A percentile compares a stretch with the other conserved stretches of the same genome.
These are phyloP conservation scores for Brachionus manjavacas DNA, from an alignment of 1,140 invertebrate species.

Conservation along the genomic window DNA sequence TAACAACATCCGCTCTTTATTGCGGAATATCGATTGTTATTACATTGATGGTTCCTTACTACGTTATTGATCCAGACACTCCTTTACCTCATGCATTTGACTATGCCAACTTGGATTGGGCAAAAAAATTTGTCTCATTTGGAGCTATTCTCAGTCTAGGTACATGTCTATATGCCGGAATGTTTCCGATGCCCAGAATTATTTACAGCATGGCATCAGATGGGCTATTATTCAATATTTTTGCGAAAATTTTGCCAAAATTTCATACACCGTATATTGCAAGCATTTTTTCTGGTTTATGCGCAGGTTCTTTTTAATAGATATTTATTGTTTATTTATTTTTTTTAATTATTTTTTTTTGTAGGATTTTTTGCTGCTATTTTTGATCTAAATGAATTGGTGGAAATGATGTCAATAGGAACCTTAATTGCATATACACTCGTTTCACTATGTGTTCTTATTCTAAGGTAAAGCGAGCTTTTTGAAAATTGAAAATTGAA, in stretches of 20 bases:
- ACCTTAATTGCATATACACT: constrained; percentile 85
- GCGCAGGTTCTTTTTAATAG: constrained; percentile 63
- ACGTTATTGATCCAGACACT: constrained; percentile 74
- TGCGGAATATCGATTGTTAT: constrained; percentile 46
- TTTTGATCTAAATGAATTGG: constrained; percentile 78
- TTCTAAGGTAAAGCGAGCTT: constrained; percentile 61
- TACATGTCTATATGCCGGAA: constrained; percentile 75
- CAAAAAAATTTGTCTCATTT: constrained; percentile 69
- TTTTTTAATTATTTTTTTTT: neutral
- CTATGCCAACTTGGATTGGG: constrained; percentile 73
- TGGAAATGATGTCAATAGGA: constrained; percentile 92
- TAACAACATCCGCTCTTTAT: constrained; percentile 48
- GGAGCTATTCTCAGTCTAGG: constrained; percentile 62
- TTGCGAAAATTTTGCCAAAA: constrained; percentile 42
- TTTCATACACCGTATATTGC: constrained; percentile 77
- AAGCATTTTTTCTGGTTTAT: constrained; percentile 71
- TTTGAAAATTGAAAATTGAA: neutral
- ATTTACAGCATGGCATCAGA: constrained; percentile 66
- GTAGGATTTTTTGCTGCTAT: constrained; percentile 74
- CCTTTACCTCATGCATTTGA: constrained; percentile 86
- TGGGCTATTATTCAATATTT: constrained; percentile 52
- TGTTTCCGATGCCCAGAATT: constrained; percentile 90
- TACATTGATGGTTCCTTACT: constrained; percentile 68
- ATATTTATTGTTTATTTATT: neutral
- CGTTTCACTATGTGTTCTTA: constrained; percentile 78